phyloP scores from a whole-genome alignment of 2,113 vertebrate genomes.

The Amia ocellicauda region DNA sequence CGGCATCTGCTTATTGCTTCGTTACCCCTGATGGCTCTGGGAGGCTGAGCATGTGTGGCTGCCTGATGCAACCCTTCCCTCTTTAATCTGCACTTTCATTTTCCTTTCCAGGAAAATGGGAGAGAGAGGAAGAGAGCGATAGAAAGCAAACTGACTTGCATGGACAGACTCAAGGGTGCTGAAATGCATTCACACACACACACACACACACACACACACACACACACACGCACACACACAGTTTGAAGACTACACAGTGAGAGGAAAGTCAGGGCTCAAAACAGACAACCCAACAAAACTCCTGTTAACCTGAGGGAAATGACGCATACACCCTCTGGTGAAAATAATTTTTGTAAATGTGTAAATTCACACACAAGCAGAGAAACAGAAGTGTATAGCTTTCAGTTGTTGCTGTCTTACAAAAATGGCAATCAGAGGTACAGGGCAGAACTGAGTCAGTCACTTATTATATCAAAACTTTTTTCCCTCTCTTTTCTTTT shows the following conservation, averaged over 20 bases:
- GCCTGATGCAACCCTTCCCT: background rate
- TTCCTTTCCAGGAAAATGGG: background rate
- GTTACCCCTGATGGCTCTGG: background rate
- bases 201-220: background rate
- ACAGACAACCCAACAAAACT: no score
- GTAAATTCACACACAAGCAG: constrained; percentile 4
- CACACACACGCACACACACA: background rate
- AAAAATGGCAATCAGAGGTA: no score
- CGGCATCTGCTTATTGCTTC: no score
- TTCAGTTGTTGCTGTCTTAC: no score
- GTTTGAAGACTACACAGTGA: background rate
- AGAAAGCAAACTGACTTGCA: background rate
- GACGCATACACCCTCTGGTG: no score
- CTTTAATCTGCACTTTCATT: background rate
- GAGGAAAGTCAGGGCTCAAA: background rate
- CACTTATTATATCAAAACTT: background rate
- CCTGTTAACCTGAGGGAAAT: no score
- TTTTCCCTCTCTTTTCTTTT: background rate
- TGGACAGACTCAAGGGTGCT: background rate
- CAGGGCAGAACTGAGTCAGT: background rate
- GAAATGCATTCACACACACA: background rate
- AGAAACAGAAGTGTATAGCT: background rate
- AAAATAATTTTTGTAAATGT: no score
- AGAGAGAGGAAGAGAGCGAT: background rate
- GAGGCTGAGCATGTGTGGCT: background rate